These are phyloP conservation scores for Pitangus sulphuratus DNA, from an alignment of 2,797 vertebrate species.

Conservation along the genomic window DNA sequence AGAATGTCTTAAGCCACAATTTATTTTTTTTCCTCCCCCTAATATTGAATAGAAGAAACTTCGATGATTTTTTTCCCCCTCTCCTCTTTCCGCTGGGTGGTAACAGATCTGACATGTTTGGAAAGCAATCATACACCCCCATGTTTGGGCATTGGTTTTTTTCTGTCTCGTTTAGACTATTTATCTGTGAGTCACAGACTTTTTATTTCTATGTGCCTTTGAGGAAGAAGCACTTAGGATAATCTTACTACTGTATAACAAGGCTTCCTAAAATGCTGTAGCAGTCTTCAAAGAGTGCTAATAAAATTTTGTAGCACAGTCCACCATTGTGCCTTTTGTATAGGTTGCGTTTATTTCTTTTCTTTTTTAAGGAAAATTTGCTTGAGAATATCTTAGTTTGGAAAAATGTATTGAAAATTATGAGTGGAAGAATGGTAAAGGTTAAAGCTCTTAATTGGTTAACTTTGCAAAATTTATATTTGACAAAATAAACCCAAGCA, in stretches of 20 bases:
- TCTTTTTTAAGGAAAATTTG: background rate
- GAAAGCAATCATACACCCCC: background rate
- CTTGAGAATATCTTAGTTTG: background rate
- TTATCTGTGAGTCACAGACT: background rate
- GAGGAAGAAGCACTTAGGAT: background rate
- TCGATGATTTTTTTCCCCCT: background rate
- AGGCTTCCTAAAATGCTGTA: background rate
- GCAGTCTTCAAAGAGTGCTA: background rate
- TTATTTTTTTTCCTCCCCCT: background rate
- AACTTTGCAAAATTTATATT: background rate
- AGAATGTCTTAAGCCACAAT: background rate
- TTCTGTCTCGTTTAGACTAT: background rate
- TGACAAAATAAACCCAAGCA: background rate
- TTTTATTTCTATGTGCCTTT: background rate
- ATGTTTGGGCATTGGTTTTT: background rate
- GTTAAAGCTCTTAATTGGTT: background rate
- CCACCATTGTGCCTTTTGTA: background rate
- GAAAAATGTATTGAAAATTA: background rate
- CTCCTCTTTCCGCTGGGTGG: background rate
- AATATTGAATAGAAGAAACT: background rate
- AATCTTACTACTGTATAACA: background rate
- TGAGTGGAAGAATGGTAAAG: background rate
- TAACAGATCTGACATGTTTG: background rate
- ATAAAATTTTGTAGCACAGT: background rate
- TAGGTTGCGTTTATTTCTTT: background rate